Base-by-base conservation (phyloP, 2,888 invertebrate genomes). In the Cynaeus angustus region DNA sequence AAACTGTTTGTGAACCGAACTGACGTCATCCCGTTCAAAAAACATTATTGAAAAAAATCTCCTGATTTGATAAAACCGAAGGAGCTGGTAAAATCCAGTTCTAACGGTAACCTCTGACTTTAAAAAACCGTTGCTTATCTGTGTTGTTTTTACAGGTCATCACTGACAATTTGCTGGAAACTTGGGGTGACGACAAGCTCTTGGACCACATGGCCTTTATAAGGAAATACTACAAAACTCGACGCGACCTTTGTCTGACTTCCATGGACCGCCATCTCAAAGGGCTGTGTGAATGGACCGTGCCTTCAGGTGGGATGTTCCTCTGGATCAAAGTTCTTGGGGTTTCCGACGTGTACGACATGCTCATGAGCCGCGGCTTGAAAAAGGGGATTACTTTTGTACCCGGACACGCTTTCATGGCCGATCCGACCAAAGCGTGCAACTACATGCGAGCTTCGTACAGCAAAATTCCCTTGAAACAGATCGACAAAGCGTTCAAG, bases 261-360 rank as follows among this genome's bases (percentile, higher is more conserved):
- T 87, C 91, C 0, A 88, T 91, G 73, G 85, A 88, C 2, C 88
- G 88, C 78, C 87, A 91, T 81, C 84, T 91, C 13, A 77, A 82
- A 86, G 90, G 89, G 52, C 81, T 93, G 1, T 91, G 89, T 1
- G 90, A 91, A 66, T 94, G 92, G 89, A 80, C 84, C 0, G 80
- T 87, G 16, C 94, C 95, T 0, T 82, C 85, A 2, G 94, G 92
- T 1, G 94, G 94, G 0, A 90, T 94, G 87, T 94, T 94, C 84
- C 86, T 94, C 38, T 95, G 94, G 94, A 85, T 94, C 55, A 88
- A 89, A 77, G 89, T 94, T 0, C 85, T 85, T 2, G 91, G 89
- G 0, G 87, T 94, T 0, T 85, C 88, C 1, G 93, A 94, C 80
- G 91, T 93, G 0, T 90, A 90, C 82, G 88, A 91, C 66, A 90